phyloP scores from a whole-genome alignment of 2,797 vertebrate genomes.

The Salmo trutta region DNA sequence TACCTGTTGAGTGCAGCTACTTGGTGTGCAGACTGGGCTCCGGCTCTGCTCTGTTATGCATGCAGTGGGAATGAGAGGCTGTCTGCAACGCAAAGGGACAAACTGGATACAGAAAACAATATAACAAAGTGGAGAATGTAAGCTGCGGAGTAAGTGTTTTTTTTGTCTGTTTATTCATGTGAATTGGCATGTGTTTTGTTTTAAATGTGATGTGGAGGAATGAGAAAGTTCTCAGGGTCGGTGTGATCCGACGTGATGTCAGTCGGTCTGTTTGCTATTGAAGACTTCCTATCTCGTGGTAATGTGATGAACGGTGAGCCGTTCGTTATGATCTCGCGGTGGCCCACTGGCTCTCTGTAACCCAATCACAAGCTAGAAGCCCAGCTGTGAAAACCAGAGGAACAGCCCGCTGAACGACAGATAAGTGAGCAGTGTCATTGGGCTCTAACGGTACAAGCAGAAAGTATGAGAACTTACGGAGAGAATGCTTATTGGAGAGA shows the following conservation, averaged over 20 bases:
- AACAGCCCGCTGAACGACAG: neutral
- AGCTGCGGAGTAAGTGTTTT: slow-evolving; percentile 2
- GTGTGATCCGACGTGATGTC: neutral
- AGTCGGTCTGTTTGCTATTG: neutral
- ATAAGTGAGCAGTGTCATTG: neutral
- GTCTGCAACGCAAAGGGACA: neutral
- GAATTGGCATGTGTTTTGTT: neutral
- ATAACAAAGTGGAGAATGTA: neutral
- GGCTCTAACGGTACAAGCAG: neutral
- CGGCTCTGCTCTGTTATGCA: neutral
- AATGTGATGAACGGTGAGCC: slow-evolving; percentile 5
- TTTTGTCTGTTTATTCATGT: neutral
- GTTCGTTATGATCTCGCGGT: neutral
- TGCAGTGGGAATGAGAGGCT: neutral
- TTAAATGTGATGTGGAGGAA: neutral
- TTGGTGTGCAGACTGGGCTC: neutral
- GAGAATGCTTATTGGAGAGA: neutral
- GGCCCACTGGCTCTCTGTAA: slow-evolving; percentile 1
- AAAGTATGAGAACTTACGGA: neutral
- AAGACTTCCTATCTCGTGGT: slow-evolving; percentile 1
- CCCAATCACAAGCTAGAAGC: neutral
- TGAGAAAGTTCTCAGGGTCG: neutral
- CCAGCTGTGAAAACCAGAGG: neutral
- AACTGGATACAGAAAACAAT: neutral
- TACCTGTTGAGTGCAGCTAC: neutral